Evolutionary conservation across 2,797 vertebrate genomes (phyloP).

Genomic region (Protosalanx chinensis): DNA sequence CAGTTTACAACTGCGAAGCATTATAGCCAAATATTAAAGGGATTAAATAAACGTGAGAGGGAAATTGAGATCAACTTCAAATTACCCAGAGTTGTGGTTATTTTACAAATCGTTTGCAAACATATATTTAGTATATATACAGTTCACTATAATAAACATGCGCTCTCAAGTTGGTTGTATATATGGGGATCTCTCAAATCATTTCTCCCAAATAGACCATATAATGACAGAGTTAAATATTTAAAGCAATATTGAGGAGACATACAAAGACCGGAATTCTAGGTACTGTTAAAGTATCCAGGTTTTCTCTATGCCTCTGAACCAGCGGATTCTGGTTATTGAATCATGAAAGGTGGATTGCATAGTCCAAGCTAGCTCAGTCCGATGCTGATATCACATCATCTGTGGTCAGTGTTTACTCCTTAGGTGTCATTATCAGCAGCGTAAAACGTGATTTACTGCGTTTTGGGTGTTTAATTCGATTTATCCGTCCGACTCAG

Average conservation of each 20-base stretch:
- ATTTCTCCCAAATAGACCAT: conserved; percentile 22
- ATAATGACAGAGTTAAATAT: conserved; percentile 31
- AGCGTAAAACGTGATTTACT: not conserved
- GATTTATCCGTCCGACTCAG: not conserved
- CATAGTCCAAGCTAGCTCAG: not conserved
- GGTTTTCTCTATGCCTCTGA: conserved; percentile 61
- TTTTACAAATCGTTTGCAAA: not conserved
- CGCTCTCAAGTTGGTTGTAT: not conserved
- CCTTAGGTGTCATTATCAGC: not conserved
- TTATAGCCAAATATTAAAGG: not conserved
- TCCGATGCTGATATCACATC: not conserved
- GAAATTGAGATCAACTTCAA: too few relatives aligned
- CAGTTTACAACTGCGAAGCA: not conserved
- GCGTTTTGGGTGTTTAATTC: not conserved
- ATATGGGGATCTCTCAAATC: conserved; percentile 13
- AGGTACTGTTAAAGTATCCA: conserved; percentile 71
- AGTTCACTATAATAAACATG: not conserved
- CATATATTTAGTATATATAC: not conserved
- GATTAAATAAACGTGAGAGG: not conserved
- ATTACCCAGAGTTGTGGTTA: too few relatives aligned
- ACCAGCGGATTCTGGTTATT: conserved; percentile 70
- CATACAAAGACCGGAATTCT: conserved; percentile 37
- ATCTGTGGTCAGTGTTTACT: not conserved
- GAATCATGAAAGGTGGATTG: conserved; percentile 55
- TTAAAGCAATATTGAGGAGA: conserved; percentile 33